These are phyloP conservation scores for Eilema caniola DNA, from an alignment of 2,888 invertebrate species.

Conservation along the genomic window DNA sequence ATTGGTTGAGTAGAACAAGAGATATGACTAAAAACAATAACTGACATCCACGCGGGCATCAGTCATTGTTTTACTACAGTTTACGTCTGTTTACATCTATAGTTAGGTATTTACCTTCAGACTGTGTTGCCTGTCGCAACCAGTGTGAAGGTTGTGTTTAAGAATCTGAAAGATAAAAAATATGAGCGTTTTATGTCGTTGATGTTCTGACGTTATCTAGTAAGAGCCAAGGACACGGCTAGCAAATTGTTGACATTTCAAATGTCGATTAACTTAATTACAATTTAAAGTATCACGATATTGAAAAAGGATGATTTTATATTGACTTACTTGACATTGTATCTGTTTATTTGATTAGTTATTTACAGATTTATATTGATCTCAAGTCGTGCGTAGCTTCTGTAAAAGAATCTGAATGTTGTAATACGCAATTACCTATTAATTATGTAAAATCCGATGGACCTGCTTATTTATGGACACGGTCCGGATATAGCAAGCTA, in stretches of 20 bases:
- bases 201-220: neutral
- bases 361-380: neutral
- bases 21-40: no score
- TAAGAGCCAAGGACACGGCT: neutral
- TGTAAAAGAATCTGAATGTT: neutral
- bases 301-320: neutral
- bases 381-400: neutral
- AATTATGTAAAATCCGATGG: neutral
- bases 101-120: conserved; percentile 63
- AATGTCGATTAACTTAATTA: neutral
- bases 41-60: no score
- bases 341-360: neutral
- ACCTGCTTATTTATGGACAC: no score
- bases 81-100: conserved; percentile 63
- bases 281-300: neutral
- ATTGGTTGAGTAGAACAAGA: no score
- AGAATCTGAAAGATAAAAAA: conserved; percentile 21
- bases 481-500: no score
- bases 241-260: neutral
- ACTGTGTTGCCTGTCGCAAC: conserved; percentile 51
- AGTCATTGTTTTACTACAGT: conserved; percentile 38
- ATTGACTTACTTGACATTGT: neutral
- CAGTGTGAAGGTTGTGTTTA: conserved; percentile 7
- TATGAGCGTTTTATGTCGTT: conserved; percentile 14
- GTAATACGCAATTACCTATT: neutral